Base-by-base conservation (phyloP, 1,140 invertebrate species). In the Drosophila asahinai region DNA sequence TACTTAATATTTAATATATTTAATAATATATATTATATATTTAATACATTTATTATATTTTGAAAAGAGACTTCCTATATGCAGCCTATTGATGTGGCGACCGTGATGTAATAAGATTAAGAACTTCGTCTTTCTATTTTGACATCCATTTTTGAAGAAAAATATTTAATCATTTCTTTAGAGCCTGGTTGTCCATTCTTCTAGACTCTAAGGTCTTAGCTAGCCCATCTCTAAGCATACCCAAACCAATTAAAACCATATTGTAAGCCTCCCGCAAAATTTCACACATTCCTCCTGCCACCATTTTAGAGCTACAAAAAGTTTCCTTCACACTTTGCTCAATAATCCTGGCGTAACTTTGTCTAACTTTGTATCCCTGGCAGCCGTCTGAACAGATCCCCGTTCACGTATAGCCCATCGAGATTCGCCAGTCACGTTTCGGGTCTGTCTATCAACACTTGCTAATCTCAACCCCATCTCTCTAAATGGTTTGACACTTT, bases 401-500 rank as follows among this genome's bases (percentile, higher is more conserved):
- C 49, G 38, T 64, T n/a, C 51, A 54, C 36, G 30, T 55, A 25
- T 70, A 45, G 36, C 63, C 67, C 64, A 70, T 45, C 64, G 64
- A 70, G 48, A 43, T 52, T 74, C 60, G 67, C 67, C 68, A 74
- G 71, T 74, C 71, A 74, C 71, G 71, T 74, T 52, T 22, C 47
- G 71, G 71, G 38, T 40, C 71, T 74, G 71, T 74, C 68, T 61
- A 74, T 74, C 71, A 74, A 74, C 71, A 74, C 71, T 74, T 74
- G 71, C 71, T 74, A 74, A 74, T 74, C 71, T 61, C 71, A 61
- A 73, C 68, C 71, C 67, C 67, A 71, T 71, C 71, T 73, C 71
- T 73, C 47, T 74, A 74, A 74, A 74, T 51, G 71, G 70, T 73
- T 74, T 74, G 71, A 74, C 71, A 74, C 70, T 74, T 74, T 74